Evolutionary conservation across 2,888 invertebrate species (phyloP), one percentile per base, ranked within the genome.

Genomic region (Tetranychus truncatus): DNA sequence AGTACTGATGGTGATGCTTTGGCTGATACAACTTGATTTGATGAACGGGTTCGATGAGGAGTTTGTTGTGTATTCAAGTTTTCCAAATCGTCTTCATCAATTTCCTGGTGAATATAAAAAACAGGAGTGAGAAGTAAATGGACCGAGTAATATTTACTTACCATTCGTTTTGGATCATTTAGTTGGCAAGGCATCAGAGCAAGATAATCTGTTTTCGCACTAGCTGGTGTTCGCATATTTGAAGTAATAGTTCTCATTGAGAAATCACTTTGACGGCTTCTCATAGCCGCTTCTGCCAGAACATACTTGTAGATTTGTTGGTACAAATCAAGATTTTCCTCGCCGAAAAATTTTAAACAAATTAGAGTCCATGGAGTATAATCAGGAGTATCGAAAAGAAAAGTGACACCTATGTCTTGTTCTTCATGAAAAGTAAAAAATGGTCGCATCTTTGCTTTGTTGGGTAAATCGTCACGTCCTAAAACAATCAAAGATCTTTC

Each of bases 401-500:
- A n/a, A 7, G 69, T 69, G n/a, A 69, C 69, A 69, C 69, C 34
- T 9, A 69, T 7, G 69, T 69, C 34, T 18, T 24, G 21, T 18
- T 69, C 69, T 20, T 69, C 69, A 69, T 69, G 20, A 24, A 69
- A 20, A n/a, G 20, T 20, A 69, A 69, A 69, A 69, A 69, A 69
- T 18, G 69, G 69, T 11, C 34, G 69, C 69, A 69, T n/a, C 11
- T 9, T 69, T 69, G 20, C 69, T 20, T 20, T 24, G 69, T 20
- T 21, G n/a, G 69, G 69, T 11, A 69, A n/a, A 9, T 24, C 20
- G n/a, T 69, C 34, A 18, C 20, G 69, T 24, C 69, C 69, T 18
- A 69, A n/a, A 69, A n/a, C 11, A 69, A 21, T n/a, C n/a, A 9
- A 11, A 20, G n/a, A 6, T 24, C 34, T 9, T n/a, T 69, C 69